Conservation (phyloP, 1,140 invertebrate species). For the Bathynomus jamesi region DNA sequence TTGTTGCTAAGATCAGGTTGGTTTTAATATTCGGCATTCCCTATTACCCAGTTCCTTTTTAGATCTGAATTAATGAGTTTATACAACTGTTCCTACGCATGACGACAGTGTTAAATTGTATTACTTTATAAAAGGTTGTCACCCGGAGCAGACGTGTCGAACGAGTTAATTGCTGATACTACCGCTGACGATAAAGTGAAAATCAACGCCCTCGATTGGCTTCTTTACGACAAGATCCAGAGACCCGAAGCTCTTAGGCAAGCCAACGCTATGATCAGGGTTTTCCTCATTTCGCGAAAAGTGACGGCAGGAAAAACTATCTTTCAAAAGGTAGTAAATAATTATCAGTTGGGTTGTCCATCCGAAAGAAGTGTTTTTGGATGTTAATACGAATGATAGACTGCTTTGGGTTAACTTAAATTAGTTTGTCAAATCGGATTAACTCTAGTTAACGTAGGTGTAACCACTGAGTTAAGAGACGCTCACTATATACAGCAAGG, state of each 20-base stretch:
- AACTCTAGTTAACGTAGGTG: too few species aligned
- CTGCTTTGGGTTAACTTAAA: background rate
- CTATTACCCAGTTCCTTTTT: background rate
- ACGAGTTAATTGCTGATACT: background rate
- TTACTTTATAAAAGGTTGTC: background rate
- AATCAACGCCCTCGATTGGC: conserved; percentile 75
- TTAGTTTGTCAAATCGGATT: background rate
- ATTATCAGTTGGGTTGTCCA: too few species aligned
- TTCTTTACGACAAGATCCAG: conserved; percentile 69
- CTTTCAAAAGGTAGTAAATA: conserved; percentile 57
- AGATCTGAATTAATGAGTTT: too few species aligned
- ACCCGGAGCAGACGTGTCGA: background rate
- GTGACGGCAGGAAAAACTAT: conserved; percentile 59
- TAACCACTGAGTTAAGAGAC: too few species aligned
- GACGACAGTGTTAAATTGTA: too few species aligned
- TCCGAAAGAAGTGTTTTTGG: background rate
- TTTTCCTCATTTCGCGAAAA: conserved; percentile 61
- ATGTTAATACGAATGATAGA: conserved; percentile 17
- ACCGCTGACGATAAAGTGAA: conserved; percentile 22
- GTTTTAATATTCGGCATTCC: background rate
- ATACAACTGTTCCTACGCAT: too few species aligned
- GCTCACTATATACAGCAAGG: too few species aligned
- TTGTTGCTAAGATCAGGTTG: conserved; percentile 34
- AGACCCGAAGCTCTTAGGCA: conserved; percentile 70
- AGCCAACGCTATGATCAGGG: conserved; percentile 78